A percentile compares a stretch with the other conserved stretches of the same genome.
phyloP scores from a whole-genome alignment of 2,113 vertebrate genomes.

The Peromyscus maniculatus region DNA sequence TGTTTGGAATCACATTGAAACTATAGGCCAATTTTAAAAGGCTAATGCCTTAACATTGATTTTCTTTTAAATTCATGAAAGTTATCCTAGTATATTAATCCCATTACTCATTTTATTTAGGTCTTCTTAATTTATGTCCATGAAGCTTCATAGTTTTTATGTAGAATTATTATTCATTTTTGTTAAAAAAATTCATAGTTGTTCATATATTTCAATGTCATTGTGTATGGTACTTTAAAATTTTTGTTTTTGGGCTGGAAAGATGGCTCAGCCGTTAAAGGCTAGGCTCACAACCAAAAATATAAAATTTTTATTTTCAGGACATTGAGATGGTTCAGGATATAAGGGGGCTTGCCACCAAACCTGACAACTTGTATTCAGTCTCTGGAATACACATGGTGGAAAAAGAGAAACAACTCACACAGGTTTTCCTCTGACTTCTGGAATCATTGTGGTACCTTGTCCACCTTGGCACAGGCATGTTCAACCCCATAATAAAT shows the following conservation, averaged over 20 bases:
- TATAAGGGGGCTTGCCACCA: background rate
- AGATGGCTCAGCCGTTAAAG: background rate
- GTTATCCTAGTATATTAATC: background rate
- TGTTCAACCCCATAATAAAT: background rate
- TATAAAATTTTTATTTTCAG: background rate
- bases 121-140: background rate
- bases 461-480: background rate
- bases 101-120: background rate
- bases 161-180: background rate
- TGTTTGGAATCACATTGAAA: background rate
- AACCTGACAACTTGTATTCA: background rate
- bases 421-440: background rate
- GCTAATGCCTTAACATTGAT: background rate
- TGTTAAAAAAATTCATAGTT: background rate
- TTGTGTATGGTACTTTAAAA: background rate
- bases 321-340: background rate
- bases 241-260: background rate
- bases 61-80: background rate
- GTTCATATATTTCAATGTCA: background rate
- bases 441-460: background rate
- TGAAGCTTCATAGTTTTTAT: background rate
- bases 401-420: background rate
- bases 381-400: background rate
- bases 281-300: too few species aligned
- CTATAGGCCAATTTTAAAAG: slow-evolving; percentile 19